Percentiles rank a stretch among this genome's conserved stretches.
phyloP scores from a whole-genome alignment of 1,140 invertebrate species.

The Cherax destructor region DNA sequence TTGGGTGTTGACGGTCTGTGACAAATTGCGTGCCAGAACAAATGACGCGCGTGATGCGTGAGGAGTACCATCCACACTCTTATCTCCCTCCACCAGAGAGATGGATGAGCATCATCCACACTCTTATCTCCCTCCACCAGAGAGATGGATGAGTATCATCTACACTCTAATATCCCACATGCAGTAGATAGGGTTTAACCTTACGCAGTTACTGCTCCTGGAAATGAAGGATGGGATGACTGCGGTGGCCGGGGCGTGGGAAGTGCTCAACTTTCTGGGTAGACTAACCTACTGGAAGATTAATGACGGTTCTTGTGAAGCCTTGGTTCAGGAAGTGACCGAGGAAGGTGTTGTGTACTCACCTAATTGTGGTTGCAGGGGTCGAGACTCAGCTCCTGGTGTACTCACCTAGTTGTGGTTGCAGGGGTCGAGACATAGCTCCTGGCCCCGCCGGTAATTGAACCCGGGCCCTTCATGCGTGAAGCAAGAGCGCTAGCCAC shows the following conservation, averaged over 20 bases:
- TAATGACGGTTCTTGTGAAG: background rate
- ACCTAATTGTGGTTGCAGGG: too few relatives aligned
- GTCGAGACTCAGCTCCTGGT: too few relatives aligned
- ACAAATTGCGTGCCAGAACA: conserved; percentile 62
- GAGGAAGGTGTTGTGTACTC: too few relatives aligned
- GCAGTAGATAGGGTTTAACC: too few relatives aligned
- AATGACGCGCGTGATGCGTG: conserved; percentile 46
- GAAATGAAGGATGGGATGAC: too few relatives aligned
- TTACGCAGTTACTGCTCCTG: too few relatives aligned
- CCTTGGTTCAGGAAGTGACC: too few relatives aligned
- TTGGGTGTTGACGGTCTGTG: conserved; percentile 39
- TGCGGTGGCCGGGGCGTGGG: background rate
- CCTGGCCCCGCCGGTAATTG: too few relatives aligned
- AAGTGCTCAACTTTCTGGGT: conserved; percentile 9
- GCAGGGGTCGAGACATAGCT: too few relatives aligned
- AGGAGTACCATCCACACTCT: conserved; percentile 23
- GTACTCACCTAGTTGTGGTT: too few relatives aligned
- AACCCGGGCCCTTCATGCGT: too few relatives aligned
- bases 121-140: conserved; percentile 11
- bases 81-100: background rate
- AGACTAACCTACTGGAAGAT: conserved; percentile 3
- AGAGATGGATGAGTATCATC: background rate
- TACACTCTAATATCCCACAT: background rate
- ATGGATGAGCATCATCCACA: background rate
- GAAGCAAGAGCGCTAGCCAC: too few relatives aligned